Percentiles rank a stretch among this genome's conserved stretches.
phyloP scores from a whole-genome alignment of 2,797 vertebrate species.

The Oceanodroma leucorhoa region DNA sequence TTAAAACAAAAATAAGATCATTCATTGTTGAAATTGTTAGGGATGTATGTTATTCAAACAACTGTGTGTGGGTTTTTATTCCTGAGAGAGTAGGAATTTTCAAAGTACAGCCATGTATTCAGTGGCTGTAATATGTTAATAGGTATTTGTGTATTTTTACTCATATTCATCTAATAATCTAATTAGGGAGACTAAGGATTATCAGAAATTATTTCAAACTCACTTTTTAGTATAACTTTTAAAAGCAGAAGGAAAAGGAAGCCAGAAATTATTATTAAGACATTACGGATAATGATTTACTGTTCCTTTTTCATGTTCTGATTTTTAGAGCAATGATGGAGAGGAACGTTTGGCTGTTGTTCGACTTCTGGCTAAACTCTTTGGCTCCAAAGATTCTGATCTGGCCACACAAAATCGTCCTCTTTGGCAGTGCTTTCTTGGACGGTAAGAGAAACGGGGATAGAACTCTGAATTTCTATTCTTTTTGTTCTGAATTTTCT shows the following conservation, averaged over 20 bases:
- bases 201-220: not conserved
- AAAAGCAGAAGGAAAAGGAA: not conserved
- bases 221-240: not conserved
- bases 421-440: conserved; percentile 98
- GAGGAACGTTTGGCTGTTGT: conserved; percentile 97
- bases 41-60: not conserved
- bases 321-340: conserved; percentile 93
- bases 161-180: not conserved
- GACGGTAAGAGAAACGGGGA: conserved; percentile 79
- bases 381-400: conserved; percentile 97
- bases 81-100: not conserved
- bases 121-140: not conserved
- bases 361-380: conserved; percentile 93
- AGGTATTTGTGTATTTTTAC: not conserved
- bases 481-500: not conserved
- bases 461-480: not conserved
- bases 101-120: not conserved
- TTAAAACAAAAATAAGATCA: not conserved
- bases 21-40: not conserved
- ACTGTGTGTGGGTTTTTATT: not conserved
- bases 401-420: conserved; percentile 96
- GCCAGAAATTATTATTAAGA: not conserved
- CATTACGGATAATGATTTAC: not conserved
- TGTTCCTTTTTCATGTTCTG: not conserved
- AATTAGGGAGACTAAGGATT: not conserved